These are phyloP conservation scores for Agapornis roseicollis DNA, from an alignment of 2,113 vertebrate genomes.

Conservation along the genomic window DNA sequence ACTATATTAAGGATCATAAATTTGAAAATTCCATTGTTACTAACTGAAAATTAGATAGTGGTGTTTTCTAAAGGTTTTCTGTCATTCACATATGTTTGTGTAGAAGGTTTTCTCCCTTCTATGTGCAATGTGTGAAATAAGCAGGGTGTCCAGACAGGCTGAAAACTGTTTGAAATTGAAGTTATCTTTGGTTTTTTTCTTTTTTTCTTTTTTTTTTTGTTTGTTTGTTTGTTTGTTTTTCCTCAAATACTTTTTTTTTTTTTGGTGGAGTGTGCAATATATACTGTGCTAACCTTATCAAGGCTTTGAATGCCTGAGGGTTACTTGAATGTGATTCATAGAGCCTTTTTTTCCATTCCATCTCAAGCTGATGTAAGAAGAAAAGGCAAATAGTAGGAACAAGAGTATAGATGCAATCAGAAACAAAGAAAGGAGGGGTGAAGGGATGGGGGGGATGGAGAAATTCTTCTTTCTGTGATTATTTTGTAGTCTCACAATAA, in stretches of 20 bases:
- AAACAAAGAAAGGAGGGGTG: background rate
- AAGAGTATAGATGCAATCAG: background rate
- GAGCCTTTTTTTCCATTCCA: background rate
- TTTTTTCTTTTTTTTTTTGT: background rate
- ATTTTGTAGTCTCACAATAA: background rate
- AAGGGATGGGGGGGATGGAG: background rate
- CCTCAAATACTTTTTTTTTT: too few species aligned
- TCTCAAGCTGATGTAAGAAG: background rate
- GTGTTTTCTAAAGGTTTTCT: background rate
- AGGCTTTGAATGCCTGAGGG: background rate
- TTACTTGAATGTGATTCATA: background rate
- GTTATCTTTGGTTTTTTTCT: background rate
- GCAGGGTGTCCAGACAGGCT: background rate
- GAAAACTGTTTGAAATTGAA: background rate
- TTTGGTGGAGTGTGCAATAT: background rate
- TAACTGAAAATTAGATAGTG: background rate
- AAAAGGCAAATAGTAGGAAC: background rate
- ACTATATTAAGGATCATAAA: background rate
- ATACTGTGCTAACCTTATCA: background rate
- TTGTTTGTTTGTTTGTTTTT: too few species aligned
- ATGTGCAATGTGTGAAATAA: background rate
- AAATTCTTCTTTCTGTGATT: background rate
- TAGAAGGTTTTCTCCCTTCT: background rate
- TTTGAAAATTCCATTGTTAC: background rate
- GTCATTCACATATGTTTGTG: background rate